A percentile compares a stretch with the other conserved stretches of the same genome.
phyloP scores from a whole-genome alignment of 2,113 vertebrate species.

The Charadrius vociferus region DNA sequence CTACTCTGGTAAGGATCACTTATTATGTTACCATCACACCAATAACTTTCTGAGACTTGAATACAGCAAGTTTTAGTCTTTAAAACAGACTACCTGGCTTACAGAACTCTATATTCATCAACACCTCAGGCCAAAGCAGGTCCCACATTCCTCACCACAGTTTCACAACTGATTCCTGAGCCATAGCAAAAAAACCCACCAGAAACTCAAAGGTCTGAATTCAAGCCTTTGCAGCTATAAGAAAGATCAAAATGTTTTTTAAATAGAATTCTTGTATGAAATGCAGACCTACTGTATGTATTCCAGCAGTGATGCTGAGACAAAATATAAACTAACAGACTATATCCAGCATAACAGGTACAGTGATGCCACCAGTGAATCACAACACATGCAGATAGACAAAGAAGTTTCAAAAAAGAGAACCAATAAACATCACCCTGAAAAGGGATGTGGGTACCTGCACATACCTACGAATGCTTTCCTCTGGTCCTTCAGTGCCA shows the following conservation, averaged over 20 bases:
- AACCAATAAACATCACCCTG: background rate
- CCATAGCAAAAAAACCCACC: background rate
- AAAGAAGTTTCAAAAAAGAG: background rate
- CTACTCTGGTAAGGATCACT: background rate
- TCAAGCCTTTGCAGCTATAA: background rate
- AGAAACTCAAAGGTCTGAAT: background rate
- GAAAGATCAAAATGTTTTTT: background rate
- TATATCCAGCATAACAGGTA: background rate
- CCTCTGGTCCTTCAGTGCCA: rapidly evolving
- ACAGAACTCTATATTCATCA: background rate
- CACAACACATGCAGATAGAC: background rate
- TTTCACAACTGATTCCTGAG: background rate
- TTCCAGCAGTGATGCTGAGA: background rate
- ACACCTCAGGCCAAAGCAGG: background rate
- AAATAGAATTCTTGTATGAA: background rate
- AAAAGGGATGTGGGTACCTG: background rate
- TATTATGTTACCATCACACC: background rate
- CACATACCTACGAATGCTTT: background rate
- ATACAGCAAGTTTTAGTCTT: background rate
- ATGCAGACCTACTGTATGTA: background rate
- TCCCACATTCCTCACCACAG: background rate
- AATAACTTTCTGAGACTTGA: background rate
- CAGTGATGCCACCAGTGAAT: background rate
- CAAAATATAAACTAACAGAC: background rate
- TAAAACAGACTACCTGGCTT: background rate